phyloP scores from a whole-genome alignment of 1,140 invertebrate genomes.

The Holcopasites calliopsidis region DNA sequence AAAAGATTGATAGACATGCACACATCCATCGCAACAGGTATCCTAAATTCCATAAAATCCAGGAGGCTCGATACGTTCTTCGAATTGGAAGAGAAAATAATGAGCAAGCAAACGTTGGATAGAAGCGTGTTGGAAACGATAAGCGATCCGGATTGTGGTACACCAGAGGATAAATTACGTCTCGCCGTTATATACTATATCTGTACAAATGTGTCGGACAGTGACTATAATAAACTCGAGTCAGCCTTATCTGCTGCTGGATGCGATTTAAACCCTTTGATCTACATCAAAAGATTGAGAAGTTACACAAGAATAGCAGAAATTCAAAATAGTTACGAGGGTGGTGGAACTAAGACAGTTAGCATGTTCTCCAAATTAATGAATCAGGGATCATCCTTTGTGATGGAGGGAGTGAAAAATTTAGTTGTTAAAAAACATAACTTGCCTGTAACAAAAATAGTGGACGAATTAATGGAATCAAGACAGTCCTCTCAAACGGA shows the following conservation, averaged over 20 bases:
- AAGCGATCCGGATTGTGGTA: slow-evolving; percentile 91
- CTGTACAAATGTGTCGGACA: slow-evolving; percentile 89
- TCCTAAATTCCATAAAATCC: slow-evolving; percentile 94
- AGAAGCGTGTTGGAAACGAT: slow-evolving; percentile 90
- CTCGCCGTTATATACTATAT: slow-evolving; percentile 97
- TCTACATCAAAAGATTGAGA: slow-evolving; percentile 95
- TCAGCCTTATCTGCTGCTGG: slow-evolving; percentile 88
- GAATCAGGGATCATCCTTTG: slow-evolving; percentile 97
- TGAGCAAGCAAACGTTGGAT: slow-evolving; percentile 90
- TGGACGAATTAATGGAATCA: slow-evolving; percentile 94
- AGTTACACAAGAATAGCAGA: slow-evolving; percentile 91
- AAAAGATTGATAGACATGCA: slow-evolving; percentile 99
- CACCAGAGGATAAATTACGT: slow-evolving; percentile 95
- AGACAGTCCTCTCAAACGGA: slow-evolving; percentile 89
- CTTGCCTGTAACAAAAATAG: slow-evolving; percentile 94
- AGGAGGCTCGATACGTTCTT: slow-evolving; percentile 97
- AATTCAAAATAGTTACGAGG: slow-evolving; percentile 87
- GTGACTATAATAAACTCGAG: slow-evolving; percentile 91
- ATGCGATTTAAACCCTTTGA: slow-evolving; percentile 90
- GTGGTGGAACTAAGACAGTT: slow-evolving; percentile 97
- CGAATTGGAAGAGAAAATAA: slow-evolving; percentile 98
- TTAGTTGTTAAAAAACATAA: slow-evolving; percentile 98
- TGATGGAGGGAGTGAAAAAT: slow-evolving; percentile 99
- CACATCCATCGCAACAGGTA: slow-evolving; percentile 96
- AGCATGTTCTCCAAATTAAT: slow-evolving; percentile 99